A percentile compares a stretch with the other conserved stretches of the same genome.
Conservation (phyloP, 2,888 invertebrate species). For the Limenitis camilla region DNA sequence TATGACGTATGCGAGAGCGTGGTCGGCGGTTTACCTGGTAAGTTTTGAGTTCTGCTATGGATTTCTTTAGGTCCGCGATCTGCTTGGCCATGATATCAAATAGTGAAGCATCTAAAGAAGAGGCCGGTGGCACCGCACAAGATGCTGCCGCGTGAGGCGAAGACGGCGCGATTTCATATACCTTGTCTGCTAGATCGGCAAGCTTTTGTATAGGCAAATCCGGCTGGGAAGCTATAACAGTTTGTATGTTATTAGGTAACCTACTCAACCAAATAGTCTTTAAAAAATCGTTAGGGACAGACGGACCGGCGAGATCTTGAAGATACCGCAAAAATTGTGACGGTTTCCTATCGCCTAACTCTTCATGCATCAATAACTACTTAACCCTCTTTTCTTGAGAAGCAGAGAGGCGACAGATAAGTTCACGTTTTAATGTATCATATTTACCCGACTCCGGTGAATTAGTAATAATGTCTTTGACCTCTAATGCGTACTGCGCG, state of each 20-base stretch:
- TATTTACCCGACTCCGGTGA: slow-evolving; percentile 4
- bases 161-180: neutral
- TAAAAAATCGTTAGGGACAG: neutral
- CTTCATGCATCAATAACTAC: slow-evolving; percentile 19
- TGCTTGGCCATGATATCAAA: neutral
- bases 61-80: neutral
- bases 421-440: neutral
- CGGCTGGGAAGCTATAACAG: neutral
- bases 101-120: no score
- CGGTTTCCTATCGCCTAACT: neutral
- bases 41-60: neutral
- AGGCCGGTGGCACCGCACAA: no score
- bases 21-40: neutral
- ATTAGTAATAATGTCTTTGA: slow-evolving; percentile 10
- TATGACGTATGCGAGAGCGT: neutral
- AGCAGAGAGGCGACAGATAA: neutral
- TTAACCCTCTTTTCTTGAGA: slow-evolving; percentile 18
- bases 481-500: slow-evolving; percentile 4
- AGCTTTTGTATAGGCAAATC: neutral
- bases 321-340: neutral
- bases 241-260: neutral
- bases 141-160: neutral
- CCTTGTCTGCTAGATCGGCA: neutral
- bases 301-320: neutral
- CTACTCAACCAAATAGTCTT: neutral